Evolutionary conservation across 2,888 invertebrate genomes (phyloP), one percentile per base, ranked within the genome.

Genomic region (Drosophila pseudotakahashii): DNA sequence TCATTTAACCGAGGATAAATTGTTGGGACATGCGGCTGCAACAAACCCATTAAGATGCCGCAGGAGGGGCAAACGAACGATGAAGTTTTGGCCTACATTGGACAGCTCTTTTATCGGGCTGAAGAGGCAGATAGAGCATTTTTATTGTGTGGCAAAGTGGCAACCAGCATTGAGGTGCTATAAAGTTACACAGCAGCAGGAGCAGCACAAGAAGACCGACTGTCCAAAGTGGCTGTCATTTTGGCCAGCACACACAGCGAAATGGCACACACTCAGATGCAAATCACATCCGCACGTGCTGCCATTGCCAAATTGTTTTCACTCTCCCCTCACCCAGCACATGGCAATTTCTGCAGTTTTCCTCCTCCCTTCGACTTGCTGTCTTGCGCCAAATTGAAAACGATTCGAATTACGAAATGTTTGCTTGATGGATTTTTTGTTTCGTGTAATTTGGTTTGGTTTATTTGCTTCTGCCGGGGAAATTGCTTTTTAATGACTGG

Each of bases 1-100:
- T 73, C 80, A 70, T 85, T 88, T 79, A 85, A 78, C 78, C 75
- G 69, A 76, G 75, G 82, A 88, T 75, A 76, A 83, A 83, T 80
- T 80, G 66, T 64, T 76, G 64, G 59, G 76, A 79, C 73, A 81
- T 78, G 83, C 63, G 70, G 73, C 67, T 66, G 73, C 68, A 73
- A 41, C 45, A 44, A 52, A 70, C 60, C 71, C 59, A 59, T 71
- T 71, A 60, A 41, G 51, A 71, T 11, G 50, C 68, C 58, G 19
- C 39, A 51, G 26, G 13, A 50, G 34, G 23, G 39, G 50, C 39
- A 32, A 58, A 45, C 44, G 57, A 39, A 68, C 44, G 37, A 68
- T 52, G 69, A 68, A 73, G 66, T 55, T 37, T 45, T 58, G 44
- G 47, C 52, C 47, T 51, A 47, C 23, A 54, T 62, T 7, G 37